Conservation (phyloP, 2,113 vertebrate species). For the Collichthys lucidus region DNA sequence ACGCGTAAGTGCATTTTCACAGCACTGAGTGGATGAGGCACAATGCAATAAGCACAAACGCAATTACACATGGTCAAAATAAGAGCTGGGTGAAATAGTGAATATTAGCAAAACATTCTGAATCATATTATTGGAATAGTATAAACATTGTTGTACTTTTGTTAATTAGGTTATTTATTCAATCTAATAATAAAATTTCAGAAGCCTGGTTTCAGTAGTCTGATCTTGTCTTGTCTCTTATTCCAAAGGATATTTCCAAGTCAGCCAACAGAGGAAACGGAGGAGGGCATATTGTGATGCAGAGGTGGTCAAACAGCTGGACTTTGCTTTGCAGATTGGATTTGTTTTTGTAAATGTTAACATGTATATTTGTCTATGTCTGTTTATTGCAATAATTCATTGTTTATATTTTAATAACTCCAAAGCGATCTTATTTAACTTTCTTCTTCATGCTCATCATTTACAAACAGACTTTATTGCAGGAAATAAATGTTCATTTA, state of each 20-base stretch:
- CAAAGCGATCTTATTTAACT: neutral
- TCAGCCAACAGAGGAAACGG: too few species aligned
- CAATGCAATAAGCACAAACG: slow-evolving; percentile 36
- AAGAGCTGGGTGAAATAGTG: slow-evolving; percentile 51
- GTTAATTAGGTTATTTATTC: neutral
- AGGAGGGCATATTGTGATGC: neutral
- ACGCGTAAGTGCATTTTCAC: slow-evolving; percentile 3
- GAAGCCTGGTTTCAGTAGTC: too few species aligned
- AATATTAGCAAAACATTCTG: neutral
- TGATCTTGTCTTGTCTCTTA: too few species aligned
- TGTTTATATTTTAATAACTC: too few species aligned
- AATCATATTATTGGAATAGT: neutral
- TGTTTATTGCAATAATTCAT: neutral
- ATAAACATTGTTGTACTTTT: neutral
- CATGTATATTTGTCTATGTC: neutral
- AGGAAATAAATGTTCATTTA: neutral
- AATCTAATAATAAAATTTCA: neutral
- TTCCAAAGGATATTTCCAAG: too few species aligned
- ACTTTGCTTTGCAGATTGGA: too few species aligned
- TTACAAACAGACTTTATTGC: neutral
- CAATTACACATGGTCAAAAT: slow-evolving; percentile 58
- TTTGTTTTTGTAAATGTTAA: too few species aligned
- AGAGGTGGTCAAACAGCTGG: too few species aligned
- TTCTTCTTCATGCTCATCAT: neutral
- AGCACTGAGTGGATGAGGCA: slow-evolving; percentile 23